Evolutionary conservation across 1,140 invertebrate genomes (phyloP).

Genomic region (Ruditapes philippinarum): DNA sequence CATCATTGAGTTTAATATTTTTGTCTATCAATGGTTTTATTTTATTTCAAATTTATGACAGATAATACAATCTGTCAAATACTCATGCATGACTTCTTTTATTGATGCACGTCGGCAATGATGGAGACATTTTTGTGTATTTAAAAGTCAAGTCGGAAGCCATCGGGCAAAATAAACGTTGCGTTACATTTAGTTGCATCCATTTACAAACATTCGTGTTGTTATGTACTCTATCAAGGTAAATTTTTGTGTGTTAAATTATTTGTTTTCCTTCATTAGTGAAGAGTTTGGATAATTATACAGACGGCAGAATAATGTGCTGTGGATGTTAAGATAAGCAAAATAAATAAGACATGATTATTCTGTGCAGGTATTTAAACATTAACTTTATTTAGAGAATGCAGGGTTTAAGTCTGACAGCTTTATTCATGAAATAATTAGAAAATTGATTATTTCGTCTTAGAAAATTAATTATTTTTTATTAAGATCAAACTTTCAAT

Average conservation of each 20-base stretch:
- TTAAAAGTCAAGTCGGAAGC: neutral
- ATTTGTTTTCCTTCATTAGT: neutral
- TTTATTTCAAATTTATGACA: neutral
- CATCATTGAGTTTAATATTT: slow-evolving; percentile 29
- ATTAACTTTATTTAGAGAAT: no score
- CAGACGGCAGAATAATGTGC: neutral
- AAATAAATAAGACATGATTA: no score
- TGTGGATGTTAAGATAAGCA: no score
- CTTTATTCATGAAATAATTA: no score
- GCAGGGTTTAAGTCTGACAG: no score
- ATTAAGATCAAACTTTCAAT: no score
- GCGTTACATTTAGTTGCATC: neutral
- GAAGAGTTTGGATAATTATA: neutral
- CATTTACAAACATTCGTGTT: neutral
- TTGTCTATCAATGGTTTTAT: neutral
- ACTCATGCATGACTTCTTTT: slow-evolving; percentile 1
- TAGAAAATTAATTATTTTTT: no score
- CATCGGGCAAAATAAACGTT: neutral
- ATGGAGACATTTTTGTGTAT: neutral
- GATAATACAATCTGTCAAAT: neutral
- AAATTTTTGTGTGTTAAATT: neutral
- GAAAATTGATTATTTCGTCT: no score
- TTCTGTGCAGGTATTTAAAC: no score
- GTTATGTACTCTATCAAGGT: slow-evolving; percentile 5
- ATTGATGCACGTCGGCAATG: neutral